phyloP scores from a whole-genome alignment of 2,113 vertebrate genomes.

The Malurus cyaneus region DNA sequence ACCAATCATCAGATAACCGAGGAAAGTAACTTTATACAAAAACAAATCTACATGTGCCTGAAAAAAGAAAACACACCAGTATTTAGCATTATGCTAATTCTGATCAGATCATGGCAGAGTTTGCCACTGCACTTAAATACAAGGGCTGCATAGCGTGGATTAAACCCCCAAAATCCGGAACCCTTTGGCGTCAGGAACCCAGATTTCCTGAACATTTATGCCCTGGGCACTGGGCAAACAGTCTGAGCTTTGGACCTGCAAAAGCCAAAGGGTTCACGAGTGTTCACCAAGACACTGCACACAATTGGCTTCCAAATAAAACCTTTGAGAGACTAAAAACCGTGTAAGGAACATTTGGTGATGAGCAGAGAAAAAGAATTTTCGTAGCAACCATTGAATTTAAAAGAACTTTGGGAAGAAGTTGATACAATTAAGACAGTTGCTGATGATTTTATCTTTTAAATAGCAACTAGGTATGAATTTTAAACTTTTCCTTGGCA shows the following conservation, averaged over 20 bases:
- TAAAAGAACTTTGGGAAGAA: neutral
- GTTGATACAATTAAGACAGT: neutral
- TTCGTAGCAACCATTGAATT: neutral
- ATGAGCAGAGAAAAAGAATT: neutral
- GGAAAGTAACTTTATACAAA: conserved; percentile 71
- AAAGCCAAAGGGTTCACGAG: neutral
- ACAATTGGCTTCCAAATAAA: neutral
- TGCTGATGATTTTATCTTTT: neutral
- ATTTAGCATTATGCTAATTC: conserved; percentile 55
- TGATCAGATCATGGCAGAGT: conserved; percentile 32
- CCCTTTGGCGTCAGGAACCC: conserved; percentile 59
- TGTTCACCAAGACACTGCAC: conserved; percentile 7
- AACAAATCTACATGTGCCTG: conserved; percentile 72
- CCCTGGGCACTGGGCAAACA: neutral
- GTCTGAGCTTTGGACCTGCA: conserved; percentile 5
- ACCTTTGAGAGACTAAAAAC: neutral
- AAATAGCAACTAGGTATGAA: neutral
- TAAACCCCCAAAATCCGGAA: conserved; percentile 37
- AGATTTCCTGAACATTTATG: neutral
- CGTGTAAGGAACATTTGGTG: neutral
- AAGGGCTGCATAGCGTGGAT: conserved; percentile 69
- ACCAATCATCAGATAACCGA: conserved; percentile 73
- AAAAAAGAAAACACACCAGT: conserved; percentile 61
- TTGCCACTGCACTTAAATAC: conserved; percentile 58
- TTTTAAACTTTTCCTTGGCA: conserved; percentile 7